Evolutionary conservation across 2,113 vertebrate genomes (phyloP), one percentile per base, ranked within the genome.

Genomic region (Rhinoptilus africanus): DNA sequence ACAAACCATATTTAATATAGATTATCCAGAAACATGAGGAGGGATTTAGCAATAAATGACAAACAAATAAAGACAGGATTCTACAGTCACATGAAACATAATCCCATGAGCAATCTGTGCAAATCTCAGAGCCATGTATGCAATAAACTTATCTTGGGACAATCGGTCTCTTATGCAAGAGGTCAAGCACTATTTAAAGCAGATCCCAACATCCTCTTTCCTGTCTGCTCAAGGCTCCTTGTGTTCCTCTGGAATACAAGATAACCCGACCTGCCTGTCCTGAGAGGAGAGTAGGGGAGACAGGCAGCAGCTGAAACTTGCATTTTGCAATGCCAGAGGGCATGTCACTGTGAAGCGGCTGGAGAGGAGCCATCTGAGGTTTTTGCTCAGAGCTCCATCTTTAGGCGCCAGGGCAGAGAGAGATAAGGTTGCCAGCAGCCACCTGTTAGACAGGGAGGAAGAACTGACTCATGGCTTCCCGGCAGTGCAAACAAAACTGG

Each of bases 121-220:
- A 92, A 85, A 94, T 88, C 96, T 94, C 81, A 96, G 82, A 92
- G 63, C 90, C 73, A 41, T 83, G 32, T 88, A 92, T 92, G 59
- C 93, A 93, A 88, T 86, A 93, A 96, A 94, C 85, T 91, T 91
- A 78, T 91, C 89, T 91, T 88, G 74, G 75, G 92, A 94, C 92
- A 90, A 88, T 71, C 59, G 15, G 51, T 54, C 88, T 83, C 89
- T 96, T 95, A 96, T 21, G 67, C 72, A 96, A 95, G 93, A 94
- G 93, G 89, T 92, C 96, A 97, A 96, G 66, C 74, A 53, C 75
- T 90, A 92, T 83, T 96, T 92, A 85, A 93, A 96, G 81, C 78
- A 89, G 84, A 82, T 88, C 62, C 62, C 0, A 89, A 76, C 35
- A 78, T 66, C 41, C 85, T 90, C 32, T 76, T 84, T 86, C 34